A percentile compares a stretch with the other conserved stretches of the same genome.
These are phyloP conservation scores for Odocoileus hemionus DNA, from an alignment of 2,113 vertebrate species.

Conservation along the genomic window DNA sequence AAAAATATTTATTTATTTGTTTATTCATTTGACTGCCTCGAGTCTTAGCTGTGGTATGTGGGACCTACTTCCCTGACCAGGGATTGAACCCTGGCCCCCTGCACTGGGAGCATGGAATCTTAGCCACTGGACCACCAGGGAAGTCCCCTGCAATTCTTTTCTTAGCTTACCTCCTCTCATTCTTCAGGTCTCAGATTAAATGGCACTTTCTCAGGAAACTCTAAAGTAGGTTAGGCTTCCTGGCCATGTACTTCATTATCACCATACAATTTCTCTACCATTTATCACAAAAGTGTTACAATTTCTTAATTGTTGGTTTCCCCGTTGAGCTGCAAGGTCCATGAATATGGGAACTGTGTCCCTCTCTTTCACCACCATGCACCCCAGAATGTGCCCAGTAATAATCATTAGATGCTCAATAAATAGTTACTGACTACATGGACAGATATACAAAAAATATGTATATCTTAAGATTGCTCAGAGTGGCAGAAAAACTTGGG, in stretches of 20 bases:
- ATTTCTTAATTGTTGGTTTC: not conserved
- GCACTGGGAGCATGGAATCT: too few relatives aligned
- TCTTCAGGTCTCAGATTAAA: slow-evolving; percentile 11
- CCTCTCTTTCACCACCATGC: not conserved
- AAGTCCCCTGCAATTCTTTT: not conserved
- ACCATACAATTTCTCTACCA: not conserved
- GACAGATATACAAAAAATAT: not conserved
- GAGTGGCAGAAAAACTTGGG: not conserved
- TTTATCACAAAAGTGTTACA: not conserved
- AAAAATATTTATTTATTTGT: too few relatives aligned
- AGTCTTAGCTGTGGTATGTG: too few relatives aligned
- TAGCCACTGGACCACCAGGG: too few relatives aligned
- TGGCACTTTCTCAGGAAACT: slow-evolving; percentile 12
- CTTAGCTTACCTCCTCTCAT: slow-evolving; percentile 3
- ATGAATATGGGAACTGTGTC: not conserved
- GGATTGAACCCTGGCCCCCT: too few relatives aligned
- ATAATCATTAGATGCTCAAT: not conserved
- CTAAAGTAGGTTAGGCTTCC: not conserved
- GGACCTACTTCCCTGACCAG: too few relatives aligned
- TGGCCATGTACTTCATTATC: not conserved
- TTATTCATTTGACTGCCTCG: too few relatives aligned
- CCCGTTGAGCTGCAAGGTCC: not conserved
- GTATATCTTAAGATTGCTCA: not conserved
- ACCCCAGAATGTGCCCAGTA: not conserved
- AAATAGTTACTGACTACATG: not conserved